A percentile compares a stretch with the other conserved stretches of the same genome.
These are phyloP conservation scores for Melanerpes formicivorus DNA, from an alignment of 2,113 vertebrate species.

Conservation along the genomic window DNA sequence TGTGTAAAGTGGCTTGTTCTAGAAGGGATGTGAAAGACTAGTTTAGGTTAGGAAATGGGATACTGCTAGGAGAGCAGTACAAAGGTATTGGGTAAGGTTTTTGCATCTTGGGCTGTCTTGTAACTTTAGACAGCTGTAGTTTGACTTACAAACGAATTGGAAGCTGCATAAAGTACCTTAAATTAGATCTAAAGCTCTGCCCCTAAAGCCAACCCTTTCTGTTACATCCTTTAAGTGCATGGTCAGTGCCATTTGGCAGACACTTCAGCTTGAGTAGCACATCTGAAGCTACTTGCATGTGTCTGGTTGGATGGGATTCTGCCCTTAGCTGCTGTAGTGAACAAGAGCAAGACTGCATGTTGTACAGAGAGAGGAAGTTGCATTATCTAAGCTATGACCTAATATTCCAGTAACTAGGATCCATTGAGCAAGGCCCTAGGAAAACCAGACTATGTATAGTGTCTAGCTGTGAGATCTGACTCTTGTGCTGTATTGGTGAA, in stretches of 20 bases:
- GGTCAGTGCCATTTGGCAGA: not conserved
- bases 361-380: not conserved
- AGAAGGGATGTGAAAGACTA: not conserved
- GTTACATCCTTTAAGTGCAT: not conserved
- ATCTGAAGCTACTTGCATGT: not conserved
- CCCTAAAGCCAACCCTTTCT: not conserved
- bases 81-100: not conserved
- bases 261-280: not conserved
- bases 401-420: not conserved
- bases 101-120: not conserved
- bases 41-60: not conserved
- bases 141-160: not conserved
- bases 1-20: not conserved
- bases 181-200: not conserved
- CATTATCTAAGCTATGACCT: not conserved
- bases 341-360: not conserved
- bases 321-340: not conserved
- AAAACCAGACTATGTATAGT: not conserved
- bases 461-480: not conserved
- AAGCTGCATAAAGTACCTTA: not conserved
- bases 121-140: not conserved
- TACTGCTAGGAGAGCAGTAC: not conserved
- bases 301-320: not conserved
- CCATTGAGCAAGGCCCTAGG: not conserved
- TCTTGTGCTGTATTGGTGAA: not conserved